Evolutionary conservation across 1,140 invertebrate genomes (phyloP).

Genomic region (Episyrphus balteatus): DNA sequence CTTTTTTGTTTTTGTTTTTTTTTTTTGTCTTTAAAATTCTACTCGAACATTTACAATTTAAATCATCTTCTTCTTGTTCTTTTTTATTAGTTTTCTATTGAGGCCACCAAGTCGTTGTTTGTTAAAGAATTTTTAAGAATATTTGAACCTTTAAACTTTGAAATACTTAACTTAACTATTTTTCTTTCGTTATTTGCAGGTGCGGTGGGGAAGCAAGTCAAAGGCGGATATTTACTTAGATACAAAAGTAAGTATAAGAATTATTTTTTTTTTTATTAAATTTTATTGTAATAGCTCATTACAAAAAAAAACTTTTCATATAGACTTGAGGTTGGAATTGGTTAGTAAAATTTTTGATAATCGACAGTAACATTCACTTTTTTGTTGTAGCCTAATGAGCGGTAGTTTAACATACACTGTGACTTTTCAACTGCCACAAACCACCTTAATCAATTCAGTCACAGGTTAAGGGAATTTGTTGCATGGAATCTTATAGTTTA

Average conservation of each 20-base stretch:
- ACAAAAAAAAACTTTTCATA: neutral
- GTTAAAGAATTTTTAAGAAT: too few species aligned
- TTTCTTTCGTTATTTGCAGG: slow-evolving; percentile 38
- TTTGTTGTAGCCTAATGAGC: neutral
- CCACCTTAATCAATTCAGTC: too few species aligned
- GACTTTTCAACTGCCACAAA: neutral
- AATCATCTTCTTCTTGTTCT: slow-evolving; percentile 5
- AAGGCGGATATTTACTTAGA: slow-evolving; percentile 51
- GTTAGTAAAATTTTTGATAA: neutral
- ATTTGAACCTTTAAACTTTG: too few species aligned
- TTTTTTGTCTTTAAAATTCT: too few species aligned
- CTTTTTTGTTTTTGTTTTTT: too few species aligned
- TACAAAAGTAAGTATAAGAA: slow-evolving; percentile 48
- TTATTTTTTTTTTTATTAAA: too few species aligned
- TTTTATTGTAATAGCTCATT: too few species aligned
- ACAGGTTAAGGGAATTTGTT: too few species aligned
- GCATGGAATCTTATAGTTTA: too few species aligned
- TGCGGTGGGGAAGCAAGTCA: slow-evolving; percentile 49
- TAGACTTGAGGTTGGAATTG: neutral
- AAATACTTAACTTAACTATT: slow-evolving; percentile 3
- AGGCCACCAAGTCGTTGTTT: too few species aligned
- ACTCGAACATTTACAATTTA: neutral
- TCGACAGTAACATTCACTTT: neutral
- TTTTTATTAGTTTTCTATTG: too few species aligned
- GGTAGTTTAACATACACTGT: neutral